Percentiles rank a stretch among this genome's conserved stretches.
These are phyloP conservation scores for Psittacula derbiana DNA, from an alignment of 2,797 vertebrate genomes.

Conservation along the genomic window DNA sequence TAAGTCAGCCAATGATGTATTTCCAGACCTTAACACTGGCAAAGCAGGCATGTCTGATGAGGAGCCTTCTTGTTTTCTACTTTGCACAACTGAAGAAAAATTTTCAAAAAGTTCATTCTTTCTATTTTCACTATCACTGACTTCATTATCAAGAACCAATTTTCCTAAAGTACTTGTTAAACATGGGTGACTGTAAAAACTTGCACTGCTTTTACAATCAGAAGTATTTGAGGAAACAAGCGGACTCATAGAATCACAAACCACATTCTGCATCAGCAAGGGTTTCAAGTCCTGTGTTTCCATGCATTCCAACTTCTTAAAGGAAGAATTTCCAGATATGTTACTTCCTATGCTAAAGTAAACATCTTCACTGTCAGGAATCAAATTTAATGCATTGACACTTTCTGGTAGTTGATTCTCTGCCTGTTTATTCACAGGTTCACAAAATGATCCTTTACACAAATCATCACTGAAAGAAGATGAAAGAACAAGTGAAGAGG, in stretches of 20 bases:
- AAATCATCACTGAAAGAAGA: slow-evolving; percentile 60
- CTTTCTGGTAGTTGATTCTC: slow-evolving; percentile 32
- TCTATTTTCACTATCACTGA: slow-evolving; percentile 42
- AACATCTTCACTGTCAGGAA: slow-evolving; percentile 70
- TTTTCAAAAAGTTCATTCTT: slow-evolving; percentile 71
- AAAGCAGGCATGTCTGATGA: slow-evolving; percentile 50
- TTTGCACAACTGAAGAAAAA: slow-evolving; percentile 71
- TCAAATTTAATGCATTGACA: slow-evolving; percentile 72
- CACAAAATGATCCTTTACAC: slow-evolving; percentile 43
- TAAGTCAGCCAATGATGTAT: slow-evolving; percentile 86
- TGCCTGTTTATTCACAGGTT: slow-evolving; percentile 20
- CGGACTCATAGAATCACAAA: slow-evolving; percentile 67
- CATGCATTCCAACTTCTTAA: slow-evolving; percentile 45
- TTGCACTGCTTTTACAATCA: neutral
- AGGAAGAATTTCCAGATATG: slow-evolving; percentile 20
- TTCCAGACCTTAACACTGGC: slow-evolving; percentile 69
- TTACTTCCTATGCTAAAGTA: slow-evolving; percentile 34
- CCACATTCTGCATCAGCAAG: slow-evolving; percentile 31
- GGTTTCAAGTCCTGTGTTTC: slow-evolving; percentile 69
- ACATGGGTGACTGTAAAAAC: slow-evolving; percentile 51
- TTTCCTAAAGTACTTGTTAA: slow-evolving; percentile 75
- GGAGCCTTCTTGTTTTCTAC: slow-evolving; percentile 55
- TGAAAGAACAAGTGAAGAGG: slow-evolving; percentile 57
- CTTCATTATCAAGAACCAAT: slow-evolving; percentile 69
- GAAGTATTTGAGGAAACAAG: slow-evolving; percentile 36